Evolutionary conservation across 2,113 vertebrate species (phyloP).

Genomic region (Megatriorchis doriae): DNA sequence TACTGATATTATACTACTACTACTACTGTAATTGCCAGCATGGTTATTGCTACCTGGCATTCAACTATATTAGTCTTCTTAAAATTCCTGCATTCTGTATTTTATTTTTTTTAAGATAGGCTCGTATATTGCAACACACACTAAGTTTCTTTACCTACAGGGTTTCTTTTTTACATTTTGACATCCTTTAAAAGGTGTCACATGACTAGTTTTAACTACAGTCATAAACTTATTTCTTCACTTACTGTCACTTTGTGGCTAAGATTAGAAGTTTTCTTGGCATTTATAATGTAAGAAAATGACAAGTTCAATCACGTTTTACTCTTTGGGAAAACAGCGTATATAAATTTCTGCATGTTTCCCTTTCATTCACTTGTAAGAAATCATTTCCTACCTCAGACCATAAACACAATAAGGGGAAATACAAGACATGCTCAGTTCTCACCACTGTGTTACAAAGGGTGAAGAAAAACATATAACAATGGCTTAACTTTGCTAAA

Average conservation of each 20-base stretch:
- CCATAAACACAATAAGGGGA: not conserved
- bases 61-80: not conserved
- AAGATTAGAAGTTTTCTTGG: not conserved
- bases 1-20: not conserved
- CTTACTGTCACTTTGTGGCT: not conserved
- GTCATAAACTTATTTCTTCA: not conserved
- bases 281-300: not conserved
- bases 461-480: not conserved
- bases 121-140: not conserved
- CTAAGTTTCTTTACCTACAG: not conserved
- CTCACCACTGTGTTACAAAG: not conserved
- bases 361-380: not conserved
- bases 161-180: not conserved
- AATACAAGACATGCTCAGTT: not conserved
- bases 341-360: not conserved
- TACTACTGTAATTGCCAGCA: not conserved
- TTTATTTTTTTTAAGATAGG: not conserved
- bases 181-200: not conserved
- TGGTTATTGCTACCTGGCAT: not conserved
- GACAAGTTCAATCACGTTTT: not conserved
- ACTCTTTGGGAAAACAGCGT: not conserved
- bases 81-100: not conserved
- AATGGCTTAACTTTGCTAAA: not conserved
- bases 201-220: not conserved
- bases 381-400: not conserved